Percentiles rank a stretch among this genome's conserved stretches.
These are phyloP conservation scores for Rhabdornis inornatus DNA, from an alignment of 2,113 vertebrate genomes.

Conservation along the genomic window DNA sequence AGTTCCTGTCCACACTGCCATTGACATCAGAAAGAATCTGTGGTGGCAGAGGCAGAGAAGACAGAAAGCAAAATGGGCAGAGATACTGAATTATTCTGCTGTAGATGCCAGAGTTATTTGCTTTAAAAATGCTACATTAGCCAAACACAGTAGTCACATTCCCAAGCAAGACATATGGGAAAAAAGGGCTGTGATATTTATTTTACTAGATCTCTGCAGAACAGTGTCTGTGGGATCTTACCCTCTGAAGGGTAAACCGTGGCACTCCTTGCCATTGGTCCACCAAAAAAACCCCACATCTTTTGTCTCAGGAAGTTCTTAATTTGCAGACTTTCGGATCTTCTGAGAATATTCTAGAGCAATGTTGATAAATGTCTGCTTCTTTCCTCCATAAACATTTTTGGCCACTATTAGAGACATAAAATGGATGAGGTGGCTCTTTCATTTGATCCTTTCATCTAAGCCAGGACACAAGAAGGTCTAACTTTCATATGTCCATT, in stretches of 20 bases:
- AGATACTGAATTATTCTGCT: background rate
- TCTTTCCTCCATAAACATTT: background rate
- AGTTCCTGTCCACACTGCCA: no score
- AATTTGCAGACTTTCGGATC: background rate
- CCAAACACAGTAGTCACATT: background rate
- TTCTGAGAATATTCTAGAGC: background rate
- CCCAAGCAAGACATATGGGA: background rate
- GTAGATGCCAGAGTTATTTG: background rate
- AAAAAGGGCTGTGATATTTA: background rate
- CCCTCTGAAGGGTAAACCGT: background rate
- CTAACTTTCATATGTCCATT: background rate
- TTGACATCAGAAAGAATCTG: background rate
- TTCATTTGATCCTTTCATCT: background rate
- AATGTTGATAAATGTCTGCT: background rate
- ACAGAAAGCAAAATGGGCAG: background rate
- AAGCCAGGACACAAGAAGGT: background rate
- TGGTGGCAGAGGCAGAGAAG: background rate
- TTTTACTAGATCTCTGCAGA: background rate
- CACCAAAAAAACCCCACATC: background rate
- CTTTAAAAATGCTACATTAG: background rate
- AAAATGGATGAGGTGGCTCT: background rate
- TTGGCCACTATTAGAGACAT: background rate
- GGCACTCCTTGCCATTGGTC: background rate
- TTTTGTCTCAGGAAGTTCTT: background rate
- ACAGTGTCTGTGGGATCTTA: background rate